These are phyloP conservation scores for Drosophila equinoxialis DNA, from an alignment of 1,140 invertebrate genomes.

Conservation along the genomic window DNA sequence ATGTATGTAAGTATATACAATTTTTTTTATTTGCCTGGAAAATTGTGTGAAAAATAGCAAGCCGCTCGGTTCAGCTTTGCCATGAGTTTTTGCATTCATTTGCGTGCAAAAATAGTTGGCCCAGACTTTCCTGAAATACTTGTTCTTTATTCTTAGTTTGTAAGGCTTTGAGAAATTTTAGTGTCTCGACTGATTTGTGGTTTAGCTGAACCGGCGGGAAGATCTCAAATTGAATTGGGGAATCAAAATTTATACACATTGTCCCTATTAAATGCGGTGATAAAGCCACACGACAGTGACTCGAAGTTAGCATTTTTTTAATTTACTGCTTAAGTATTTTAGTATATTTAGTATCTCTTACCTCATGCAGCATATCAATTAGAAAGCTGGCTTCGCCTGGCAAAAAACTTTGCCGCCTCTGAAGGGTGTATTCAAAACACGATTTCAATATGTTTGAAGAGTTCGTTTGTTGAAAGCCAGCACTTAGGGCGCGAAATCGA, in stretches of 20 bases:
- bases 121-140: slow-evolving; percentile 26
- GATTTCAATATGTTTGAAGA: slow-evolving; percentile 83
- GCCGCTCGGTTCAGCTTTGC: slow-evolving; percentile 29
- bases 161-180: slow-evolving; percentile 37
- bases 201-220: slow-evolving; percentile 37
- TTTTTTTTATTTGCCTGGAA: slow-evolving; percentile 29
- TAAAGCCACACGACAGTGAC: background rate
- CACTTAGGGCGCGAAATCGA: slow-evolving; percentile 86
- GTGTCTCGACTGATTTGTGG: slow-evolving; percentile 23
- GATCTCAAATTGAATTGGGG: background rate
- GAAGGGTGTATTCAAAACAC: slow-evolving; percentile 77
- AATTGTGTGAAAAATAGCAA: slow-evolving; percentile 78
- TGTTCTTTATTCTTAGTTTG: slow-evolving; percentile 32
- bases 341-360: slow-evolving; percentile 31
- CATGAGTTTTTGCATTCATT: slow-evolving; percentile 59
- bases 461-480: slow-evolving; percentile 87
- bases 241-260: background rate
- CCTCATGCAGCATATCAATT: slow-evolving; percentile 81
- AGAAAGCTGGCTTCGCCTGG: slow-evolving; percentile 82
- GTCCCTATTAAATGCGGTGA: background rate
- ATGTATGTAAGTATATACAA: background rate
- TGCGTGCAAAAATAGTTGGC: slow-evolving; percentile 73
- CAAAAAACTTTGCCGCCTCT: slow-evolving; percentile 69
- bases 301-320: too few species aligned
- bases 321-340: slow-evolving; percentile 32